These are phyloP conservation scores for Byasa hedistus DNA, from an alignment of 2,888 invertebrate genomes.

Conservation along the genomic window DNA sequence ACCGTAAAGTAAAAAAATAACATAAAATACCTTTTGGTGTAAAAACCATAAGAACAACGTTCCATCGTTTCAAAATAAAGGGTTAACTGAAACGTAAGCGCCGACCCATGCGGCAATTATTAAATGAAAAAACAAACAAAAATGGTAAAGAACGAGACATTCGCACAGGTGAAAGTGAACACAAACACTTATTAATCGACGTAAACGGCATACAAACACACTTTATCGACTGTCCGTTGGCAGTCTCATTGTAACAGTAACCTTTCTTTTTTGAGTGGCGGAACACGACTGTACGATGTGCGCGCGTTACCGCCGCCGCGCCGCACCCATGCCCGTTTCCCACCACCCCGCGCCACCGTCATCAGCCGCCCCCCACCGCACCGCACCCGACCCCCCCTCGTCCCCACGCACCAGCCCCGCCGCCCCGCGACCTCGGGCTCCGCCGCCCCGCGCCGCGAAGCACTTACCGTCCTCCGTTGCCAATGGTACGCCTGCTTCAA, in stretches of 20 bases:
- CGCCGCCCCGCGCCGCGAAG: conserved; percentile 45
- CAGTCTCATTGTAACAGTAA: conserved; percentile 76
- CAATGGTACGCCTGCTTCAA: conserved; percentile 69
- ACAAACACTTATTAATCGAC: conserved; percentile 77
- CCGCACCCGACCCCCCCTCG: too few species aligned
- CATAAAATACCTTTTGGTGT: conserved; percentile 89
- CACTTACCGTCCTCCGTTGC: conserved; percentile 62
- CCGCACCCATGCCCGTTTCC: conserved; percentile 60
- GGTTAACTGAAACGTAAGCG: conserved; percentile 78
- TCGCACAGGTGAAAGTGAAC: conserved; percentile 79
- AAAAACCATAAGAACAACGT: conserved; percentile 89
- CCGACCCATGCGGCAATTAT: conserved; percentile 77
- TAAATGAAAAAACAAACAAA: conserved; percentile 74
- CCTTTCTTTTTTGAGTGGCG: conserved; percentile 72
- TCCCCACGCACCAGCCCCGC: too few species aligned
- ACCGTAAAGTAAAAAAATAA: conserved; percentile 75
- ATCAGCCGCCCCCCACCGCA: too few species aligned
- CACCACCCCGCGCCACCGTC: too few species aligned
- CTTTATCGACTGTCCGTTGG: conserved; percentile 77
- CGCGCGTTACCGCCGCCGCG: conserved; percentile 51
- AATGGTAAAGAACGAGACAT: conserved; percentile 76
- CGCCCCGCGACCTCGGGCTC: too few species aligned
- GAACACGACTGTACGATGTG: conserved; percentile 67
- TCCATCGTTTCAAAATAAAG: conserved; percentile 85
- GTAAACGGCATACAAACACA: conserved; percentile 80